Evolutionary conservation across 2,797 vertebrate genomes (phyloP), one percentile per base, ranked within the genome.

Genomic region (Leptodactylus fallax): DNA sequence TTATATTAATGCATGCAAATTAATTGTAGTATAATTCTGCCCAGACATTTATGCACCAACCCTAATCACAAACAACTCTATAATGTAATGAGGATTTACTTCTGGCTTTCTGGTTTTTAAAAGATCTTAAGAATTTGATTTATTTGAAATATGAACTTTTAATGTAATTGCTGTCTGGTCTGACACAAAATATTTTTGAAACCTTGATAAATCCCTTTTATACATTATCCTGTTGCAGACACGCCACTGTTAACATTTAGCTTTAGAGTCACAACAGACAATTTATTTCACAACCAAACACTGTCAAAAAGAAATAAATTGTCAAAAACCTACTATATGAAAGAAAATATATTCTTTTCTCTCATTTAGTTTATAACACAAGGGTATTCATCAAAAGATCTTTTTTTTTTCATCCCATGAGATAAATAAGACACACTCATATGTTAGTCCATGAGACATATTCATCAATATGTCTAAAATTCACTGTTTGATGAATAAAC

Each of bases 401-500:
- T 58, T 17, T 65, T 23, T 85, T 77, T 77, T 65, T 25, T 61
- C 36, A 58, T 77, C 83, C 83, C 36, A 14, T 51, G 58, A 63
- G 83, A 77, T 77, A 85, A 63, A 77, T 27, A 77, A 78, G 72
- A 65, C 71, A 85, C 83, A 63, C 51, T 77, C 45, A 63, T 63
- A 77, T 85, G 36, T 77, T 87, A 45, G 58, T 63, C 23, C 49
- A 27, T 55, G 80, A 55, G 27, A 69, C 45, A 3, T 53, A 87
- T 87, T 87, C 21, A 79, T 87, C 71, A 87, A 83, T 61, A 56
- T 82, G 79, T 87, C 71, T 87, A 87, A 82, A 65, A 27, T 76
- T 87, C 25, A 51, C 71, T 65, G 80, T 77, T 83, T 83, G 79
- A 76, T 63, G 58, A 87, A 77, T 65, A 51, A 77, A 63, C 79